A percentile compares a stretch with the other conserved stretches of the same genome.
phyloP scores from a whole-genome alignment of 2,113 vertebrate genomes.

The Chionodraco myersi region DNA sequence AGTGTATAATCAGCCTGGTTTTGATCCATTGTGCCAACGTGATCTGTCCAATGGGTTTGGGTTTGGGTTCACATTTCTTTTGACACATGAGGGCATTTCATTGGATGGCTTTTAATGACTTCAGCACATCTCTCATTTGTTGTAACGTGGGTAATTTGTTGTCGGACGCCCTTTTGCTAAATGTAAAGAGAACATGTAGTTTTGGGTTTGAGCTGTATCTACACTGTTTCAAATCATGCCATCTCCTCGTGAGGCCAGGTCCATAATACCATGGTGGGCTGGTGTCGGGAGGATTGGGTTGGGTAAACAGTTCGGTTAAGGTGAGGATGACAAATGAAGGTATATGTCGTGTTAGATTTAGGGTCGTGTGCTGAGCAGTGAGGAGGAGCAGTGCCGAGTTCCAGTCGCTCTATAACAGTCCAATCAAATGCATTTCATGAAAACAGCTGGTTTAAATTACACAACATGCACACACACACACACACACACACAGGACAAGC shows the following conservation, averaged over 20 bases:
- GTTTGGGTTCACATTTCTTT: not conserved
- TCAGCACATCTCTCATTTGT: no score
- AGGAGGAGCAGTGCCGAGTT: not conserved
- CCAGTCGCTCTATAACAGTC: not conserved
- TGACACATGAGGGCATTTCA: not conserved
- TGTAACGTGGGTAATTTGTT: no score
- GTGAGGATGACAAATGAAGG: not conserved
- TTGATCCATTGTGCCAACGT: not conserved
- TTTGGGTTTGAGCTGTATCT: no score
- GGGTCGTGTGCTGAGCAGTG: not conserved
- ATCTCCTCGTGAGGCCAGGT: no score
- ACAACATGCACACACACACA: not conserved
- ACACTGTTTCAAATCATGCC: no score
- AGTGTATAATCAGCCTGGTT: not conserved
- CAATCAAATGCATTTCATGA: not conserved
- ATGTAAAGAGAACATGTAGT: no score
- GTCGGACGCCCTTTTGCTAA: no score
- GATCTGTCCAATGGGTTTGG: not conserved
- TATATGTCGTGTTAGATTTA: not conserved
- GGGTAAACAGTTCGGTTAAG: not conserved
- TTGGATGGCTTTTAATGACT: no score
- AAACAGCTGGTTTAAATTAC: conserved; percentile 2
- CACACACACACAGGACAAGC: no score
- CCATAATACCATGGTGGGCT: no score
- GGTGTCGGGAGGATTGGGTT: not conserved